phyloP scores from a whole-genome alignment of 23 tunicate genomes.

The Styela plicata region DNA sequence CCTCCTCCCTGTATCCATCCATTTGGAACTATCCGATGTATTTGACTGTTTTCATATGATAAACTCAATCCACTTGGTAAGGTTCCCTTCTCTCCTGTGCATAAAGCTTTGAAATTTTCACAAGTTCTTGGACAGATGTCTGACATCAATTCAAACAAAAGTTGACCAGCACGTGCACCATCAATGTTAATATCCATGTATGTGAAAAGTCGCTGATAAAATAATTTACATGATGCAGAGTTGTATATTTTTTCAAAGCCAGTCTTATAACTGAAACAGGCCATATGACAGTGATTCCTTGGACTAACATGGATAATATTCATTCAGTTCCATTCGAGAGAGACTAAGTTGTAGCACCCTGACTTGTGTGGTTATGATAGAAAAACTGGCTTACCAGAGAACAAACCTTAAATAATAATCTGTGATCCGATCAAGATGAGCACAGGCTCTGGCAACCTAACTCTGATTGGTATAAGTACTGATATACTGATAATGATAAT shows the following conservation, averaged over 20 bases:
- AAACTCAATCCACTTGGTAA: constrained; percentile 65
- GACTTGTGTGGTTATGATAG: no score
- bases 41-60: constrained; percentile 44
- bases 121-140: constrained; percentile 80
- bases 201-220: constrained; percentile 43
- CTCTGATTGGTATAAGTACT: not conserved
- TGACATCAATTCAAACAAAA: constrained; percentile 59
- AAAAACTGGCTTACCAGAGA: no score
- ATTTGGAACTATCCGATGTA: constrained; percentile 81
- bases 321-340: no score
- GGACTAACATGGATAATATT: no score
- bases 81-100: constrained; percentile 82
- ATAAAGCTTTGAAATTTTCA: constrained; percentile 70
- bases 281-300: no score
- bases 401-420: no score
- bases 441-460: no score
- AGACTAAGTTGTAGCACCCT: no score
- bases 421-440: no score
- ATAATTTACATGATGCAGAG: no score
- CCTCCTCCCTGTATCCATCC: constrained; percentile 94
- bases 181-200: constrained; percentile 65
- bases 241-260: no score
- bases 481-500: not conserved
- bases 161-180: constrained; percentile 36
- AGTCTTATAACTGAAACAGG: no score